These are phyloP conservation scores for Marmota flaviventris DNA, from an alignment of 2,113 vertebrate genomes.

Conservation along the genomic window DNA sequence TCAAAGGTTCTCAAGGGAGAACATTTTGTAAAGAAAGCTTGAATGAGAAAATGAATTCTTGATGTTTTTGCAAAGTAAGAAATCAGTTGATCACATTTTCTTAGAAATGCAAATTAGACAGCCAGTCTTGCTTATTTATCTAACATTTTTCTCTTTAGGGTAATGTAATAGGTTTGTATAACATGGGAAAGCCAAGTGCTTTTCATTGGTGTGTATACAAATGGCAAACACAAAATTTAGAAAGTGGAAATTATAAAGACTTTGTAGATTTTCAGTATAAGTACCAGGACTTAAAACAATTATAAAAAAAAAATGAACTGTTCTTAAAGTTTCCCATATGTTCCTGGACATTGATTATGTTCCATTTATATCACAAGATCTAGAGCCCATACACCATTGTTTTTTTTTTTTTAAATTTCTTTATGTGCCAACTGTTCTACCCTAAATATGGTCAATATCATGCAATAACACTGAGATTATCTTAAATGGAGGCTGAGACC, in stretches of 20 bases:
- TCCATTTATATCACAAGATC: neutral
- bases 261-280: neutral
- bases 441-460: neutral
- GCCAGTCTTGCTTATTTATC: neutral
- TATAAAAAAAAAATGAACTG: neutral
- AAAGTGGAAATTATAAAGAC: neutral
- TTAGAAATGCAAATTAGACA: neutral
- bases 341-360: neutral
- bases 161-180: neutral
- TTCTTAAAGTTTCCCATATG: too few species aligned
- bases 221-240: neutral
- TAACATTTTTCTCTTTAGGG: neutral
- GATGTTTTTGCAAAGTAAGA: neutral
- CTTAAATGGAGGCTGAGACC: accelerated
- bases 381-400: accelerated
- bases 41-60: neutral
- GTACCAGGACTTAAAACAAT: neutral
- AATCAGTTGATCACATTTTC: neutral
- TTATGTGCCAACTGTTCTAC: neutral
- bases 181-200: too few species aligned
- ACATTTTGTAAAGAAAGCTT: neutral
- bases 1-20: neutral
- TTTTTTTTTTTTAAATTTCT: neutral
- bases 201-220: neutral
- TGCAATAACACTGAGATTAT: neutral